Conservation (phyloP, 2,797 vertebrate species). For the Cryptoprocta ferox region DNA sequence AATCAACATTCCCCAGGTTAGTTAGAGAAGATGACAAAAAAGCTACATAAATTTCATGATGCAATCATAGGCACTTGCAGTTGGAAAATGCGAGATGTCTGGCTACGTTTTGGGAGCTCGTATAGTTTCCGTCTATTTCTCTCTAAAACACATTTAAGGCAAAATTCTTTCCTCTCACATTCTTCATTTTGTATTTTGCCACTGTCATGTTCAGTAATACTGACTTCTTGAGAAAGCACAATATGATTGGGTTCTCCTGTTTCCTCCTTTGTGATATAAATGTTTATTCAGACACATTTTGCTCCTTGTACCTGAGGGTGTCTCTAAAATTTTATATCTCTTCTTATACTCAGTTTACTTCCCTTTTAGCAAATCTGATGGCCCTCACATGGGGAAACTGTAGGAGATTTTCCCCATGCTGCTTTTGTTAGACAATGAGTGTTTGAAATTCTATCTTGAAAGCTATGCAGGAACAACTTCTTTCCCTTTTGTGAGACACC, state of each 20-base stretch:
- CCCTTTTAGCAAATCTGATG: background rate
- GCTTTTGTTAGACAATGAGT: slow-evolving; percentile 56
- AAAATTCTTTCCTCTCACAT: background rate
- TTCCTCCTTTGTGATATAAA: slow-evolving; percentile 75
- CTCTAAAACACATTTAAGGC: background rate
- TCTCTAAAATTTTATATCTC: slow-evolving; percentile 46
- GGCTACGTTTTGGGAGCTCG: background rate
- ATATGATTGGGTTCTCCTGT: slow-evolving; percentile 54
- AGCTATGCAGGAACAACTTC: background rate
- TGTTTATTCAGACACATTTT: slow-evolving; percentile 71
- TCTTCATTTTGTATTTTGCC: background rate
- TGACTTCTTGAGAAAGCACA: slow-evolving; percentile 66
- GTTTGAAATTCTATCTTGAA: slow-evolving; percentile 77
- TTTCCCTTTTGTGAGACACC: background rate
- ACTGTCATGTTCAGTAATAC: slow-evolving; percentile 61
- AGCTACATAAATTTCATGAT: background rate
- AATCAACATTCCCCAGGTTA: background rate
- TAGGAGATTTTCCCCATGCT: slow-evolving; percentile 57
- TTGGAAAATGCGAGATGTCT: background rate
- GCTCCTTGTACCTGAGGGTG: slow-evolving; percentile 27
- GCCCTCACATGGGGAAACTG: background rate
- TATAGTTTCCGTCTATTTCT: background rate
- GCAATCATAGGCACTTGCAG: background rate
- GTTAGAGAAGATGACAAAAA: background rate
- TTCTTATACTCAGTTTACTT: slow-evolving; percentile 3